These are phyloP conservation scores for Micromussa lordhowensis DNA, from an alignment of 92 coral and sea anemone species.

Conservation along the genomic window DNA sequence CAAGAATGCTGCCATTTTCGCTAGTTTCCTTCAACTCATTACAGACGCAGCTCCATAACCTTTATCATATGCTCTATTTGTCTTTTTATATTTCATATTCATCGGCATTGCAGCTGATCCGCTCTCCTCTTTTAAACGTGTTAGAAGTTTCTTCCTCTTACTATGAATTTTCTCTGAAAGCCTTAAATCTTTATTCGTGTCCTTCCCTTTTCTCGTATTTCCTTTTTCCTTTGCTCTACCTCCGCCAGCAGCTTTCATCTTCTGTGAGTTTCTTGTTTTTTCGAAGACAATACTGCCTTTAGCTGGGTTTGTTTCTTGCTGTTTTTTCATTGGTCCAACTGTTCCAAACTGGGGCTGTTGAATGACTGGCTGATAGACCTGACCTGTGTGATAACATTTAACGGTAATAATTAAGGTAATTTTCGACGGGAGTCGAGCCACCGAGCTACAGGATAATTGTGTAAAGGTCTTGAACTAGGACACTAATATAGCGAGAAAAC, in stretches of 20 bases:
- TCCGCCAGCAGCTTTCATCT: background rate
- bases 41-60: background rate
- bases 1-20: background rate
- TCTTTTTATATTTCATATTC: background rate
- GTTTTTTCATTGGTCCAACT: slow-evolving; percentile 20
- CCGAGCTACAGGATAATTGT: too few species aligned
- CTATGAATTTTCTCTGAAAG: background rate
- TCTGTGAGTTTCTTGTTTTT: background rate
- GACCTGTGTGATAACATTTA: background rate
- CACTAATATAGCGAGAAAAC: too few species aligned
- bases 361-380: background rate
- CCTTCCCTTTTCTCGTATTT: background rate
- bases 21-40: background rate
- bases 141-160: background rate
- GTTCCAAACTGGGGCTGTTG: background rate
- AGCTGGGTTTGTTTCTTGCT: background rate
- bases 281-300: background rate
- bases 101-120: background rate
- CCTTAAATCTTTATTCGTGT: background rate
- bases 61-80: background rate
- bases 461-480: too few species aligned
- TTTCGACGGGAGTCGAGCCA: too few species aligned
- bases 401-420: background rate
- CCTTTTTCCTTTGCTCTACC: background rate
- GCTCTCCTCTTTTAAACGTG: background rate